Percentiles rank a stretch among this genome's conserved stretches.
Evolutionary conservation across 2,888 invertebrate species (phyloP).

Genomic region (Rotaria socialis): DNA sequence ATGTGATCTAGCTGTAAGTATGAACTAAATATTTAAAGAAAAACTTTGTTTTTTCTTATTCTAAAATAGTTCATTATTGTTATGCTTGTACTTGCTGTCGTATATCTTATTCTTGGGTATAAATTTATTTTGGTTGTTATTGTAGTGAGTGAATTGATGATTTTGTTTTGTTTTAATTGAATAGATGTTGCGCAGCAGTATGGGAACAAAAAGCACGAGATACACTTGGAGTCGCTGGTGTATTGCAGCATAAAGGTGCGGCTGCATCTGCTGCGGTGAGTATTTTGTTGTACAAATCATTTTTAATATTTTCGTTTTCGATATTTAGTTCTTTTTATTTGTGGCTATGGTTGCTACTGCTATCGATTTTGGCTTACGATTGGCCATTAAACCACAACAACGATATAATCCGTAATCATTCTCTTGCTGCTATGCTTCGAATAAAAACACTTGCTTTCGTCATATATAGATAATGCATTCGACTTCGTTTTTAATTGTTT

Average conservation of each 20-base stretch:
- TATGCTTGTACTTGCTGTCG: neutral
- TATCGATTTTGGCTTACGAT: neutral
- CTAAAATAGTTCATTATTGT: neutral
- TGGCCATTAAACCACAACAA: neutral
- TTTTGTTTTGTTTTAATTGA: neutral
- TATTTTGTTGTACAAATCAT: neutral
- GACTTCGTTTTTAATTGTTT: neutral
- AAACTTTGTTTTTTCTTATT: neutral
- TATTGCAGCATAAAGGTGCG: neutral
- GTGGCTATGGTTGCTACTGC: neutral
- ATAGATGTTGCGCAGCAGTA: conserved; percentile 28
- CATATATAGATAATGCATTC: neutral
- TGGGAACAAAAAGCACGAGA: conserved; percentile 3
- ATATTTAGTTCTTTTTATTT: conserved; percentile 12
- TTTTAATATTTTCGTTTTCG: no score
- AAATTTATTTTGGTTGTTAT: neutral
- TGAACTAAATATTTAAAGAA: neutral
- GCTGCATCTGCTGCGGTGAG: neutral
- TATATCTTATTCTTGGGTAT: conserved; percentile 13
- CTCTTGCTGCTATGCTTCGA: neutral
- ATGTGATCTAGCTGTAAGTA: neutral
- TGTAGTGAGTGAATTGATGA: neutral
- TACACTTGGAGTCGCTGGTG: fast-evolving
- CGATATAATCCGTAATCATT: neutral
- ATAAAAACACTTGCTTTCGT: neutral